Conservation (phyloP, 2,113 vertebrate genomes). For the Lathamus discolor region DNA sequence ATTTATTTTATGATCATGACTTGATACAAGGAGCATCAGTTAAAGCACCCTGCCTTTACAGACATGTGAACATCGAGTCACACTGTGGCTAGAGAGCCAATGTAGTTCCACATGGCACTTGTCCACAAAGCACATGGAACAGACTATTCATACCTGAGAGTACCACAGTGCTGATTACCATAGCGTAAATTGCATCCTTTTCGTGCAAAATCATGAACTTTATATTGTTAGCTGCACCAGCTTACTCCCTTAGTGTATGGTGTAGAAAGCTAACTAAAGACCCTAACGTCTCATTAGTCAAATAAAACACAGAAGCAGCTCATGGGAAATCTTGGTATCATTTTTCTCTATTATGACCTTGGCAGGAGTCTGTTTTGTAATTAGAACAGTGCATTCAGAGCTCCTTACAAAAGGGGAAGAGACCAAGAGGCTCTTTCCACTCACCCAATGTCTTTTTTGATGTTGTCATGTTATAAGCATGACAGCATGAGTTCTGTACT, state of each 20-base stretch:
- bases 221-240: neutral
- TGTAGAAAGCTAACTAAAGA: neutral
- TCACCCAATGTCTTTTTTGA: fast-evolving
- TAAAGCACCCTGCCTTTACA: neutral
- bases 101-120: neutral
- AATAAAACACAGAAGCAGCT: neutral
- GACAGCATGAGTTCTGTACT: neutral
- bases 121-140: neutral
- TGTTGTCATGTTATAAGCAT: fast-evolving
- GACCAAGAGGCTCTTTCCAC: neutral
- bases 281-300: neutral
- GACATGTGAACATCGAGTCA: neutral
- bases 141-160: neutral
- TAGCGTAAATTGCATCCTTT: neutral
- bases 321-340: neutral
- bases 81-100: neutral
- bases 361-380: neutral
- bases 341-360: neutral
- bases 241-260: neutral
- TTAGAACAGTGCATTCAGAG: neutral
- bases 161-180: neutral
- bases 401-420: neutral
- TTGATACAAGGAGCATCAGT: neutral
- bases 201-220: neutral
- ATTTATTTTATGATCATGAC: conserved; percentile 16